Conservation (phyloP, 2,113 vertebrate genomes). For the Vulpes ferrilata region DNA sequence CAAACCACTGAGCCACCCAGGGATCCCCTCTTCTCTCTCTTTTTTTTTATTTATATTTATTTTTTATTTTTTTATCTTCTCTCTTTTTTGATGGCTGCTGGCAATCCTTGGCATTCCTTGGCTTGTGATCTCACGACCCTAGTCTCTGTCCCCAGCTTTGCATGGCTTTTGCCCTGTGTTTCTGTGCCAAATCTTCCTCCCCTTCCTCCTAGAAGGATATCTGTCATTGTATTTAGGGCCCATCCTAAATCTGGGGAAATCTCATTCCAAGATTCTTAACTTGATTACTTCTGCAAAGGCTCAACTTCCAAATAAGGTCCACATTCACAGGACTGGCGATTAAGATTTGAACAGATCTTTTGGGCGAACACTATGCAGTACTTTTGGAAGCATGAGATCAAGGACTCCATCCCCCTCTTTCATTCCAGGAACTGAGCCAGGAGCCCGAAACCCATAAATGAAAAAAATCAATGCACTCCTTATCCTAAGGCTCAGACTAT, state of each 20-base stretch:
- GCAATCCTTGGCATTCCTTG: neutral
- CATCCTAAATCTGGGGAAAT: neutral
- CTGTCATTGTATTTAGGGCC: neutral
- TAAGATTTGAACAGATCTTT: neutral
- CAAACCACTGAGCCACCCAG: too few species aligned
- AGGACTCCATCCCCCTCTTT: neutral
- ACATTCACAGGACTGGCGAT: neutral
- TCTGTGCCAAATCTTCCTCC: neutral
- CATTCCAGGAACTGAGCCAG: neutral
- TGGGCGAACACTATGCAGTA: neutral
- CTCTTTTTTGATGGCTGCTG: neutral
- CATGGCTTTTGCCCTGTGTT: neutral
- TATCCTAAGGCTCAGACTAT: neutral
- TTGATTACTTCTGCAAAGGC: neutral
- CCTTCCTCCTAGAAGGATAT: neutral
- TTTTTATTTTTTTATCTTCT: neutral
- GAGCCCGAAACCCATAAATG: neutral
- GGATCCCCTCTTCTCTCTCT: too few species aligned
- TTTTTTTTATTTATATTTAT: too few species aligned
- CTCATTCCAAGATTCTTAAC: neutral
- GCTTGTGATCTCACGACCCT: neutral
- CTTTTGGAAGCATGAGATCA: neutral
- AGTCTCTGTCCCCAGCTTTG: neutral
- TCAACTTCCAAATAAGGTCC: neutral
- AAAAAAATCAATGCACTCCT: neutral